Percentiles rank a stretch among this genome's conserved stretches.
These are phyloP conservation scores for Liposcelis brunnea DNA, from an alignment of 2,888 invertebrate genomes.

Conservation along the genomic window DNA sequence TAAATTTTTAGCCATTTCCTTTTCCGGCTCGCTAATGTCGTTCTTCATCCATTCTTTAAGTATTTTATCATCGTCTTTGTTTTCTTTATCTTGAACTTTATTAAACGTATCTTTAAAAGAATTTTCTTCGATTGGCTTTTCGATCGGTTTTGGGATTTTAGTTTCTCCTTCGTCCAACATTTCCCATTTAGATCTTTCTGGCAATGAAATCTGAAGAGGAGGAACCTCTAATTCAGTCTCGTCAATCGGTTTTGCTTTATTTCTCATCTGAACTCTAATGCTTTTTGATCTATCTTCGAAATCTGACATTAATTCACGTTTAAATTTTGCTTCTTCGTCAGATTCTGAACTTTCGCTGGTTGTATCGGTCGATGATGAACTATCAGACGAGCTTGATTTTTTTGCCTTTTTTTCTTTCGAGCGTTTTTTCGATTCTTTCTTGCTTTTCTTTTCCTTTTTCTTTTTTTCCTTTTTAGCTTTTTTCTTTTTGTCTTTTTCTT, in stretches of 20 bases:
- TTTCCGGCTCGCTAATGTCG: no score
- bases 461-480: conserved; percentile 9
- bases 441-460: conserved; percentile 9
- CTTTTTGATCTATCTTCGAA: no score
- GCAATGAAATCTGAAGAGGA: background rate
- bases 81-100: no score
- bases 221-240: background rate
- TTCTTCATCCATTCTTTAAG: conserved; percentile 34
- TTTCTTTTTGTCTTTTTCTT: conserved; percentile 9
- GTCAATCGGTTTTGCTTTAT: conserved; percentile 9
- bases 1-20: conserved; percentile 6
- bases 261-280: conserved; percentile 5
- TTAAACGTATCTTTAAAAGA: no score
- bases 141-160: background rate
- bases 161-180: background rate
- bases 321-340: background rate
- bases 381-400: conserved; percentile 6
- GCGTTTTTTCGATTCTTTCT: conserved; percentile 4
- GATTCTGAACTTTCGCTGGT: conserved; percentile 8
- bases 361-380: conserved; percentile 11
- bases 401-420: conserved; percentile 1
- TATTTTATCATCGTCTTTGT: conserved; percentile 19
- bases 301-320: background rate
- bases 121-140: background rate
- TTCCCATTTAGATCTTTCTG: conserved; percentile 6